These are phyloP conservation scores for Neopipo cinnamomea DNA, from an alignment of 2,113 vertebrate species.

Conservation along the genomic window DNA sequence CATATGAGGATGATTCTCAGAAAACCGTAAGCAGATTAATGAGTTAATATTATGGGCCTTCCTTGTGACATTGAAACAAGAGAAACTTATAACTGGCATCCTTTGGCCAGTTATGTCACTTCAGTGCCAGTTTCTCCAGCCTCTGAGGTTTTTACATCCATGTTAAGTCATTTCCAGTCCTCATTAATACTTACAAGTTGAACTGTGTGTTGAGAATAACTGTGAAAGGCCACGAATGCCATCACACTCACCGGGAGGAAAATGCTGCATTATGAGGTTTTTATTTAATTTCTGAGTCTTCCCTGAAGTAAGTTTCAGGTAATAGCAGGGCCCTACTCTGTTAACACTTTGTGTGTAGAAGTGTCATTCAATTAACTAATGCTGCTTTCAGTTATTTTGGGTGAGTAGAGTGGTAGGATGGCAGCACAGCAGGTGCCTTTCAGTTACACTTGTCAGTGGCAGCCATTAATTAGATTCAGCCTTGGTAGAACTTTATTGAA, in stretches of 20 bases:
- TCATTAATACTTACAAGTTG: neutral
- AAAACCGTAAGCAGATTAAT: conserved; percentile 83
- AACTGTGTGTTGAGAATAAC: neutral
- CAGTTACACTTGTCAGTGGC: neutral
- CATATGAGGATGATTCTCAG: conserved; percentile 98
- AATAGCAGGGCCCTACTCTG: neutral
- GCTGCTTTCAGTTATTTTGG: neutral
- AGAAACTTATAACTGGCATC: neutral
- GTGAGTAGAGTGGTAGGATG: neutral
- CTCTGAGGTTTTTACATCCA: neutral
- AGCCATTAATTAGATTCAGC: neutral
- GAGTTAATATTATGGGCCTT: neutral
- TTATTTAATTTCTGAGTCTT: neutral
- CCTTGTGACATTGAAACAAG: neutral
- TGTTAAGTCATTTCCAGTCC: neutral
- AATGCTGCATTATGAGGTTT: neutral
- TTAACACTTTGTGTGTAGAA: neutral
- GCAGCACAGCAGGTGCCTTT: neutral
- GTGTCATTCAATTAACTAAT: neutral
- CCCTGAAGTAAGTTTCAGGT: neutral
- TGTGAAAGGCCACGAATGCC: neutral
- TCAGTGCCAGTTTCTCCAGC: neutral
- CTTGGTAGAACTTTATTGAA: neutral
- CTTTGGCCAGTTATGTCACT: neutral
- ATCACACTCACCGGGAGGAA: neutral